Percentiles rank a stretch among this genome's conserved stretches.
These are phyloP conservation scores for Leptinotarsa lineolata DNA, from an alignment of 1,140 invertebrate species.

Conservation along the genomic window DNA sequence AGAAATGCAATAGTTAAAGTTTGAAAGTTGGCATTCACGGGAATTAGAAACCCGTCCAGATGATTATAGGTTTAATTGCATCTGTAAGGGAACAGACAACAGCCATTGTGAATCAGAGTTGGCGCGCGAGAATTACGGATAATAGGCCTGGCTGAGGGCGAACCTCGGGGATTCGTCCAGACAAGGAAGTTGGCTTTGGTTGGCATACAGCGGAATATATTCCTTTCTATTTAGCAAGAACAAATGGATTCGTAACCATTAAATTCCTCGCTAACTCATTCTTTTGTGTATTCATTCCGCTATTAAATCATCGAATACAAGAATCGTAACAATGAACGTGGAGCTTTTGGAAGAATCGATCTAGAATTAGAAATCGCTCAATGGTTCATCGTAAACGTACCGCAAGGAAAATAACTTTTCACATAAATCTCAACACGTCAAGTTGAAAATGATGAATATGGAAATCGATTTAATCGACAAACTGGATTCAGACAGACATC, in stretches of 20 bases:
- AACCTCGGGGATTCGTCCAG: conserved; percentile 37
- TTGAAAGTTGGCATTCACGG: conserved; percentile 32
- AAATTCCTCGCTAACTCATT: conserved; percentile 25
- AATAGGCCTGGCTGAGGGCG: conserved; percentile 39
- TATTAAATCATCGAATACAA: background rate
- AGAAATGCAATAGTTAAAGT: conserved; percentile 29
- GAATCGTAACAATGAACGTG: background rate
- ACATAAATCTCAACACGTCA: no score
- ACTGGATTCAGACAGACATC: no score
- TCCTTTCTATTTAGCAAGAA: conserved; percentile 46
- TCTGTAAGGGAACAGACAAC: conserved; percentile 39
- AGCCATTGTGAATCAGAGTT: conserved; percentile 44
- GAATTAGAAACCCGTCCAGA: conserved; percentile 32
- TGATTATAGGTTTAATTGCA: conserved; percentile 45
- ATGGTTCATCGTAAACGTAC: no score
- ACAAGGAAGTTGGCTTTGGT: conserved; percentile 37
- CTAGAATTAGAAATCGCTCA: no score
- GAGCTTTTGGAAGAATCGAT: no score
- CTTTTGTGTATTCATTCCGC: background rate
- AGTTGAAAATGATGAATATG: no score
- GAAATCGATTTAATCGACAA: no score
- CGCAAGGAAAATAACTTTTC: no score
- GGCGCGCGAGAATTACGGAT: conserved; percentile 43
- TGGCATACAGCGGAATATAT: conserved; percentile 37
- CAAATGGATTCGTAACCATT: conserved; percentile 43